Conservation (phyloP, 2,113 vertebrate species). For the Eublepharis macularius region DNA sequence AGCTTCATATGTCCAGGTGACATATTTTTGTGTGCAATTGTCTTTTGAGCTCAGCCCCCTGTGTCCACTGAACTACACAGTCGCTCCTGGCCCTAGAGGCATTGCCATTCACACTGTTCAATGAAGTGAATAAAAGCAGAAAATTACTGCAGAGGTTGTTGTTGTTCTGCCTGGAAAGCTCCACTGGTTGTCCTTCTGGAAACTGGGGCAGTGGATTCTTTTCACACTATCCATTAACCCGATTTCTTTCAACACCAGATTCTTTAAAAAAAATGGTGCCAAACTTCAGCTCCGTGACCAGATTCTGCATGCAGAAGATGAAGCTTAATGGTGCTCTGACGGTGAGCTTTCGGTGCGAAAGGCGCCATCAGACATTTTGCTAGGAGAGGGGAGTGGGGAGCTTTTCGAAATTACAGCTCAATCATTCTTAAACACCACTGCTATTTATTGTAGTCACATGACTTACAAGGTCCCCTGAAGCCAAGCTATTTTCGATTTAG, state of each 20-base stretch:
- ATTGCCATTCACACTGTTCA: not conserved
- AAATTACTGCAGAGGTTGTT: not conserved
- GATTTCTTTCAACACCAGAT: slow-evolving; percentile 54
- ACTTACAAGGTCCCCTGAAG: slow-evolving; percentile 30
- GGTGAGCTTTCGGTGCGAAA: not conserved
- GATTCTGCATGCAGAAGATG: not conserved
- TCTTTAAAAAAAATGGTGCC: slow-evolving; percentile 55
- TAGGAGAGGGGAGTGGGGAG: slow-evolving; percentile 30
- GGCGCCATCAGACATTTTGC: not conserved
- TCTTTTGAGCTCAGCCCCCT: too few relatives aligned
- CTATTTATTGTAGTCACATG: slow-evolving; percentile 55
- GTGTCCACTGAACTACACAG: not conserved
- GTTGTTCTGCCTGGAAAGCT: slow-evolving; percentile 7
- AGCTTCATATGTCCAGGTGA: too few relatives aligned
- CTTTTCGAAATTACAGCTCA: slow-evolving; percentile 57
- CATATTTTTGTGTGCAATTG: too few relatives aligned
- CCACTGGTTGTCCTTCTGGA: slow-evolving; percentile 35
- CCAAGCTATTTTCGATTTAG: slow-evolving; percentile 25
- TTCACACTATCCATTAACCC: slow-evolving; percentile 56
- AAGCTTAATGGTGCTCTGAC: slow-evolving; percentile 2
- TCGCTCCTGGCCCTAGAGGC: not conserved
- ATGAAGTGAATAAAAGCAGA: not conserved
- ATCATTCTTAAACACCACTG: slow-evolving; percentile 41
- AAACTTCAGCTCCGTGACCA: slow-evolving; percentile 43
- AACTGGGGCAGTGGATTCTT: slow-evolving; percentile 44